Conservation (phyloP, 2,113 vertebrate species). For the Alethe castanea region DNA sequence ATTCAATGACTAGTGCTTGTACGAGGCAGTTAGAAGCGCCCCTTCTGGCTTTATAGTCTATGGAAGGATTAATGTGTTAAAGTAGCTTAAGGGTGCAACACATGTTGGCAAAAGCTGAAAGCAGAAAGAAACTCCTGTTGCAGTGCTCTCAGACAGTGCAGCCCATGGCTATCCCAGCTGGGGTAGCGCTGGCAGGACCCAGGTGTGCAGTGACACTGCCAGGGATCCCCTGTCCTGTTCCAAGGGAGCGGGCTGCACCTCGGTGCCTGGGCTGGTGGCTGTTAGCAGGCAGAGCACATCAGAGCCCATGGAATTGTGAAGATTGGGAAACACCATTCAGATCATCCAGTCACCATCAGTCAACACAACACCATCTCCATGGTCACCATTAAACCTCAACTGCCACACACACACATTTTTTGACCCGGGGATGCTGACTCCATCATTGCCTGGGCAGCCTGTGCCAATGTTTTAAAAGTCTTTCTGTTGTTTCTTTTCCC, state of each 20-base stretch:
- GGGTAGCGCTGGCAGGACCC: not conserved
- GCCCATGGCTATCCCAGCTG: not conserved
- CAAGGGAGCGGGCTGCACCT: accelerated
- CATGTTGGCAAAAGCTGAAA: not conserved
- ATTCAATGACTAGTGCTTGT: not conserved
- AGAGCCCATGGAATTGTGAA: not conserved
- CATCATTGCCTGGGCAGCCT: not conserved
- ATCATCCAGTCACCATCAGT: not conserved
- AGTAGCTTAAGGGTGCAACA: slow-evolving; percentile 28
- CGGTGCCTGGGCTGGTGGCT: not conserved
- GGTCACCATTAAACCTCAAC: not conserved
- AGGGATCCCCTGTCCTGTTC: not conserved
- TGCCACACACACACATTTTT: not conserved
- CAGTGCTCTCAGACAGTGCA: not conserved
- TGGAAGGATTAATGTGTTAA: slow-evolving; percentile 4
- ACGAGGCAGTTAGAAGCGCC: slow-evolving; percentile 9
- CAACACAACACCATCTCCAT: not conserved
- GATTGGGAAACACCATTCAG: not conserved
- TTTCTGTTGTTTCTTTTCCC: not conserved
- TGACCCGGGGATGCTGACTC: not conserved
- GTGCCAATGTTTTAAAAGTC: not conserved
- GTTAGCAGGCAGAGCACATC: not conserved
- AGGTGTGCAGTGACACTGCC: not conserved
- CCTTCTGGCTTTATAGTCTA: slow-evolving; percentile 38
- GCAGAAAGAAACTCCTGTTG: not conserved